Evolutionary conservation across 2,797 vertebrate genomes (phyloP), one percentile per base, ranked within the genome.

Genomic region (Parauchenoglanis punctatus): DNA sequence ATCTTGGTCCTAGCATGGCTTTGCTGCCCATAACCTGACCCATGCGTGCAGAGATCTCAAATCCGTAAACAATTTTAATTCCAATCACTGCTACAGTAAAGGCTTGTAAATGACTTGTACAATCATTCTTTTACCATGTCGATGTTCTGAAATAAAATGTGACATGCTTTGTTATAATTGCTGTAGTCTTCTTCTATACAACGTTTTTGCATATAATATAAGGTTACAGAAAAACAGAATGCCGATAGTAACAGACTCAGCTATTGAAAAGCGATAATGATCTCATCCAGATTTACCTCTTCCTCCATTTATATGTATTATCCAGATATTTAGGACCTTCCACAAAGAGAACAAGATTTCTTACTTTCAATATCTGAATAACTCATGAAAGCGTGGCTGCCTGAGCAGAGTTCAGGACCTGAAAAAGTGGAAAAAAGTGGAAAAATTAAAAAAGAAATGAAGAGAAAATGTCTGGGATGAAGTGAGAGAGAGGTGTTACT

Each of bases 351-450:
- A 23, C 13, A 44, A 25, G 2, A 12, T 40, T 17, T 70, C 13
- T 40, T 18, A 15, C 46, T 49, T 25, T 46, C 4, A 59, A 65
- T 52, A 83, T 63, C 77, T 54, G 28, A 46, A 44, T 17, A 31
- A 56, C 44, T 78, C 23, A 72, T 17, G 46, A 67, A 67, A 44
- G 23, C 5, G 13, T 61, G n/a, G 54, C 65, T 49, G 52, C 28
- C 56, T 67, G 65, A 67, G 65, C 65, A 18, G 35, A 49, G 75
- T 75, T 87, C 44, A 80, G 85, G 85, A 89, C 85, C 81, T 7
- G 5, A 52, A 58, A 58, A 54, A 46, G n/a, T n/a, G n/a, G 7
- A 46, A 46, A 46, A 46, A 46, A 46, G 46, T 46, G n/a, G n/a
- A n/a, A n/a, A n/a, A n/a, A n/a, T n/a, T n/a, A n/a, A n/a, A n/a